Evolutionary conservation across 2,888 invertebrate genomes (phyloP), one percentile per base, ranked within the genome.

Genomic region (Andrena bucephala): DNA sequence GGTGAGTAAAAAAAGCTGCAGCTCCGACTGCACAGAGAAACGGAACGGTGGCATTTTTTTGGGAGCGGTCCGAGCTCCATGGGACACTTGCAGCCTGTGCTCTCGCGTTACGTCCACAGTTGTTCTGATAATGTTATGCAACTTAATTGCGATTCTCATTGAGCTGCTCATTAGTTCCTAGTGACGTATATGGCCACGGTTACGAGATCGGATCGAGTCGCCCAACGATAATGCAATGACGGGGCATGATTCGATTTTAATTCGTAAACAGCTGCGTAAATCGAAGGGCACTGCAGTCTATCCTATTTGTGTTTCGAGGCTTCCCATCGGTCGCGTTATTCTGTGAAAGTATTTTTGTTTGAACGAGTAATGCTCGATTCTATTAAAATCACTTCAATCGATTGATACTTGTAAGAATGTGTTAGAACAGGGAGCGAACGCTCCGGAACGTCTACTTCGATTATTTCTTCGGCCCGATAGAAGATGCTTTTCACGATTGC

Each of bases 61-160:
- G n/a, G 2, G 5, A n/a, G 4, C 24, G 24, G 24, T n/a, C n/a
- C 24, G 20, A 69, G 27, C 52, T 5, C 13, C 50, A 20, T 16
- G n/a, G 36, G 48, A 31, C 33, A 65, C 68, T 78, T 48, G 57
- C 33, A 0, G 31, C 36, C 36, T 36, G 13, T 4, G 27, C 10
- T 65, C 24, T 7, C 16, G 29, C 27, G 8, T 70, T 20, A 16
- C 33, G 20, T 20, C 27, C 29, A 31, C 31, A 29, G 27, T 71
- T 71, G 71, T 27, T 67, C 66, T 66, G 65, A 7, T 5, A 52
- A 48, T 42, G 33, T 72, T 65, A 31, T 29, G n/a, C 20, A 50
- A 65, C 20, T 74, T 70, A 62, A 81, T 81, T 74, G 33, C 60
- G 27, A 79, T 66, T 81, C 69, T 60, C 65, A 48, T 8, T 24